Percentiles rank a stretch among this genome's conserved stretches.
phyloP scores from a whole-genome alignment of 2,797 vertebrate species.

The Sebastes hubbsi region DNA sequence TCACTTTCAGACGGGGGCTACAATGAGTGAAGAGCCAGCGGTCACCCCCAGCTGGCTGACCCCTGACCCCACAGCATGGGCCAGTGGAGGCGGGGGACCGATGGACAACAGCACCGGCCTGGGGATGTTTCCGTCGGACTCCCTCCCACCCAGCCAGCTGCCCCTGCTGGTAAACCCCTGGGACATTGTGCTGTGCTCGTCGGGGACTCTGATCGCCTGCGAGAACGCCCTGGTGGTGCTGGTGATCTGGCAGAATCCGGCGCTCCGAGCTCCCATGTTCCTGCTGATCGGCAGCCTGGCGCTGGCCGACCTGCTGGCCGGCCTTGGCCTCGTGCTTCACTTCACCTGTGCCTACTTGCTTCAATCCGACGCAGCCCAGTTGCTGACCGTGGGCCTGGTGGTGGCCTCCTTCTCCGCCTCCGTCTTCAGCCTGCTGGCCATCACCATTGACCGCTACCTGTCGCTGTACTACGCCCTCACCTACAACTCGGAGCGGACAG shows the following conservation, averaged over 20 bases:
- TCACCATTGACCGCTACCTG: slow-evolving; percentile 98
- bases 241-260: slow-evolving; percentile 98
- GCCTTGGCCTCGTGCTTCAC: slow-evolving; percentile 93
- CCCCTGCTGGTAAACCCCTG: slow-evolving; percentile 94
- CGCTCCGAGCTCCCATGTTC: slow-evolving; percentile 97
- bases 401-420: slow-evolving; percentile 98
- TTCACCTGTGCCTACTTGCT: slow-evolving; percentile 97
- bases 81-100: slow-evolving; percentile 78
- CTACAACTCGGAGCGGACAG: slow-evolving; percentile 97
- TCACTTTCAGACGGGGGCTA: slow-evolving; percentile 83
- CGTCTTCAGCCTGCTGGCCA: slow-evolving; percentile 96
- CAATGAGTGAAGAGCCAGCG: slow-evolving; percentile 93
- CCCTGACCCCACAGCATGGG: slow-evolving; percentile 86
- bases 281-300: slow-evolving; percentile 97
- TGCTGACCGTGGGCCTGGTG: slow-evolving; percentile 94
- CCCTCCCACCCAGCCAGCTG: slow-evolving; percentile 83
- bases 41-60: slow-evolving; percentile 91
- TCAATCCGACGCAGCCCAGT: slow-evolving; percentile 92
- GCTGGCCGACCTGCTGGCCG: slow-evolving; percentile 95
- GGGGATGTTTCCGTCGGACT: slow-evolving; percentile 79
- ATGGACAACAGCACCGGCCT: slow-evolving; percentile 87
- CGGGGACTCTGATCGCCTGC: slow-evolving; percentile 96
- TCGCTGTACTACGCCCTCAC: slow-evolving; percentile 98
- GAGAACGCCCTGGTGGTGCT: slow-evolving; percentile 97
- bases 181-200: slow-evolving; percentile 97